Evolutionary conservation across 2,888 invertebrate species (phyloP), one percentile per base, ranked within the genome.

Genomic region (Pterobdella sp.): DNA sequence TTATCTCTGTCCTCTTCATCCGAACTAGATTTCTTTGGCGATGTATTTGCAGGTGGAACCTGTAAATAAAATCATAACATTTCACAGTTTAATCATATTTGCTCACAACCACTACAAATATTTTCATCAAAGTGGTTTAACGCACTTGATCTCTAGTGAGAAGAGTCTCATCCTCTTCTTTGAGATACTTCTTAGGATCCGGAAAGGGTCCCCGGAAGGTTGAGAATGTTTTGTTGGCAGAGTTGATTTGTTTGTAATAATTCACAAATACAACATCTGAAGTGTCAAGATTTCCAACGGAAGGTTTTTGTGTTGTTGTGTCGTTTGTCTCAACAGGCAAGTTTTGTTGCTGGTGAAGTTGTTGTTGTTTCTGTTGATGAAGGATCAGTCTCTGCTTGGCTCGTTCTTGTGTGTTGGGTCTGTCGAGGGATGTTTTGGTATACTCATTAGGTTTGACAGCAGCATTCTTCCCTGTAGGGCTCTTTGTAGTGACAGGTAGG

Each of bases 401-500:
- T 63, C 71, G 1, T 10, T 71, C 71, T 35, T 71, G 71, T 14
- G 42, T 34, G 22, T 32, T 60, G 1, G 71, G 60, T 71, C 71
- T 31, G 71, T 71, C 71, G 7, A 71, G 71, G n/a, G 71, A 71
- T 4, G 71, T 71, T 63, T 71, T 71, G 56, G 71, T 71, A 63
- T 71, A 71, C 31, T 71, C 71, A 36, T 71, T 71, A 31, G 42
- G 71, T 7, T 71, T 71, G 2, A 52, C 52, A n/a, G 56, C 42
- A 42, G 18, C 10, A 7, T 42, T 7, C 7, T 7, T 42, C 10
- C 18, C 18, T 7, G 7, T 42, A 18, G 7, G 10, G 18, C 18
- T 42, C 18, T 7, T 18, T 14, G 18, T 7, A 14, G 42, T 56
- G n/a, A 56, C 60, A 22, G 60, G n/a, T 7, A n/a, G 7, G 26